Evolutionary conservation across 2,113 vertebrate species (phyloP).

Genomic region (Cranoglanis bouderius): DNA sequence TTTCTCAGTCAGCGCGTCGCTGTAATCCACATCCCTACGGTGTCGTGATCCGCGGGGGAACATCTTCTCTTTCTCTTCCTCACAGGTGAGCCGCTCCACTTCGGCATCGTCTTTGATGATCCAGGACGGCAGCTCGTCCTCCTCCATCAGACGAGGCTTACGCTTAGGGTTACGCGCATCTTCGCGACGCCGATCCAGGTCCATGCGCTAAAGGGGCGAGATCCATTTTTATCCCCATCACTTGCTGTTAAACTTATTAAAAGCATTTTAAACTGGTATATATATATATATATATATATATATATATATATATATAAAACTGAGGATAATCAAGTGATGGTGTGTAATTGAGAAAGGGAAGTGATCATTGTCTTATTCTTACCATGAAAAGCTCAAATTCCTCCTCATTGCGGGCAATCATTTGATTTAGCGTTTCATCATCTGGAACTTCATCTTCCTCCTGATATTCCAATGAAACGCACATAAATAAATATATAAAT

Average conservation of each 20-base stretch:
- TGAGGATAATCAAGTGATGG: neutral
- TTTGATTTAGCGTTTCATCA: constrained; percentile 90
- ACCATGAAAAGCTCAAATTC: constrained; percentile 93
- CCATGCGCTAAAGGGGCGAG: constrained; percentile 82
- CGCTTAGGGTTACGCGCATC: constrained; percentile 94
- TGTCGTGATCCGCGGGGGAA: constrained; percentile 93
- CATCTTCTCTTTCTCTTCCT: constrained; percentile 97
- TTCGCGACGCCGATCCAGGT: constrained; percentile 91
- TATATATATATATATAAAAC: too few relatives aligned
- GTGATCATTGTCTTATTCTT: constrained; percentile 36
- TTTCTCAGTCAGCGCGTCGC: constrained; percentile 94
- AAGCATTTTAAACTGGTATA: neutral
- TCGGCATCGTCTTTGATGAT: constrained; percentile 98
- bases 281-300: too few relatives aligned
- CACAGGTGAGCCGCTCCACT: constrained; percentile 93
- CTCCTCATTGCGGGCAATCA: constrained; percentile 88
- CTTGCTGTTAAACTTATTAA: neutral
- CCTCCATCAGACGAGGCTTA: constrained; percentile 94
- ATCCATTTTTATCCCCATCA: neutral
- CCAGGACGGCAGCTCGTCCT: constrained; percentile 95
- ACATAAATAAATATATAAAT: neutral
- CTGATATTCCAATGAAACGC: constrained; percentile 60
- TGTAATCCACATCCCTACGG: constrained; percentile 95
- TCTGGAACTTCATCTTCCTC: constrained; percentile 92
- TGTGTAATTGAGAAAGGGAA: neutral